Evolutionary conservation across 2,888 invertebrate genomes (phyloP).

Genomic region (Chloroclystis v-ata): DNA sequence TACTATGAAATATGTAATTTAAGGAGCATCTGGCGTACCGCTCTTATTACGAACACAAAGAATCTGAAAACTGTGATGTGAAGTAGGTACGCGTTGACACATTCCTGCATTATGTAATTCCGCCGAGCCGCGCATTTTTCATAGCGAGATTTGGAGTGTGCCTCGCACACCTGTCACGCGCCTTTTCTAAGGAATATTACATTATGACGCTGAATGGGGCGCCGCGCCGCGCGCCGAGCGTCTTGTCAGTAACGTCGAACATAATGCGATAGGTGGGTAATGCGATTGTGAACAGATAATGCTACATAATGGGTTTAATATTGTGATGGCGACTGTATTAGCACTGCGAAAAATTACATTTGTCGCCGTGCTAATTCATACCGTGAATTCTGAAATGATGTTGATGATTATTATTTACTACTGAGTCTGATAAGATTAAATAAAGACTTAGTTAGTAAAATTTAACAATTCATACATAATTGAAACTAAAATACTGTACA

Average conservation of each 20-base stretch:
- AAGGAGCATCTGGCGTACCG: constrained; percentile 52
- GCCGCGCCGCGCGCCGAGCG: no score
- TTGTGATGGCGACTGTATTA: not conserved
- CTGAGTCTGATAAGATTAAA: no score
- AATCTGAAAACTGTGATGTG: constrained; percentile 52
- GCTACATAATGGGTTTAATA: constrained; percentile 19
- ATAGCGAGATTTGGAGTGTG: constrained; percentile 60
- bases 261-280: constrained; percentile 36
- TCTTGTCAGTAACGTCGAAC: constrained; percentile 38
- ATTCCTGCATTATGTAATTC: constrained; percentile 67
- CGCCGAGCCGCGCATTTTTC: constrained; percentile 59
- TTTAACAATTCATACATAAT: no score
- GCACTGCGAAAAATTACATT: not conserved
- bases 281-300: constrained; percentile 38
- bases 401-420: no score
- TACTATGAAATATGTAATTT: constrained; percentile 49
- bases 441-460: no score
- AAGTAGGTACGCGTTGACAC: constrained; percentile 51
- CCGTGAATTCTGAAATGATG: no score
- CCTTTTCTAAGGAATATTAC: constrained; percentile 64
- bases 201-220: constrained; percentile 58
- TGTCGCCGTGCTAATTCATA: no score
- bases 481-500: no score
- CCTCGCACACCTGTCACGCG: constrained; percentile 61
- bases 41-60: constrained; percentile 68